Conservation (phyloP, 1,140 invertebrate genomes). For the Eueides isabella region DNA sequence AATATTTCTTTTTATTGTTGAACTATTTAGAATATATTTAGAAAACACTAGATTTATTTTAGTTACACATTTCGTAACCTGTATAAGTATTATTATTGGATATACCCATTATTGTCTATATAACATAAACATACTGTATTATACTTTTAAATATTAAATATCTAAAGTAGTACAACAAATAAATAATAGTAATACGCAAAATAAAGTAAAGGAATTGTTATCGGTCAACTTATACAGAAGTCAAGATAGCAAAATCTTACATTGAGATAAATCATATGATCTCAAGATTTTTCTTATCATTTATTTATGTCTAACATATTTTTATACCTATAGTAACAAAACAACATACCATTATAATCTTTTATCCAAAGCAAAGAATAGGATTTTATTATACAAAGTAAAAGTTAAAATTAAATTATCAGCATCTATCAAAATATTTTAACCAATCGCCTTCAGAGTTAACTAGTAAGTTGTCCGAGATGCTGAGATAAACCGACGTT, state of each 20-base stretch:
- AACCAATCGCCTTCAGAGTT: constrained; percentile 29
- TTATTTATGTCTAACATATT: not conserved
- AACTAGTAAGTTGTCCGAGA: constrained; percentile 31
- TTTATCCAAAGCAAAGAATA: constrained; percentile 17
- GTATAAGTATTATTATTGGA: too few species aligned
- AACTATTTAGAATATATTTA: too few species aligned
- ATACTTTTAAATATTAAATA: too few species aligned
- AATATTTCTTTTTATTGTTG: too few species aligned
- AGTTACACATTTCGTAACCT: too few species aligned
- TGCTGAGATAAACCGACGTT: constrained; percentile 27
- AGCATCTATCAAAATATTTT: constrained; percentile 35
- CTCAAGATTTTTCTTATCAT: constrained; percentile 2
- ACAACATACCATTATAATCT: not conserved
- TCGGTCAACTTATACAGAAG: not conserved
- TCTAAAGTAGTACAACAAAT: too few species aligned
- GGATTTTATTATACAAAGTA: not conserved
- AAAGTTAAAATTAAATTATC: constrained; percentile 18
- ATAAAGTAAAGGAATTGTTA: not conserved
- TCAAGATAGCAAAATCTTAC: not conserved
- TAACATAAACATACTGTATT: too few species aligned
- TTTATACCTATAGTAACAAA: not conserved
- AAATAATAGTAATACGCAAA: not conserved
- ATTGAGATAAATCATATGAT: constrained; percentile 9
- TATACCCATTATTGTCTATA: too few species aligned
- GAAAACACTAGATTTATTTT: too few species aligned